These are phyloP conservation scores for Thera britannica DNA, from an alignment of 2,888 invertebrate genomes.

Conservation along the genomic window DNA sequence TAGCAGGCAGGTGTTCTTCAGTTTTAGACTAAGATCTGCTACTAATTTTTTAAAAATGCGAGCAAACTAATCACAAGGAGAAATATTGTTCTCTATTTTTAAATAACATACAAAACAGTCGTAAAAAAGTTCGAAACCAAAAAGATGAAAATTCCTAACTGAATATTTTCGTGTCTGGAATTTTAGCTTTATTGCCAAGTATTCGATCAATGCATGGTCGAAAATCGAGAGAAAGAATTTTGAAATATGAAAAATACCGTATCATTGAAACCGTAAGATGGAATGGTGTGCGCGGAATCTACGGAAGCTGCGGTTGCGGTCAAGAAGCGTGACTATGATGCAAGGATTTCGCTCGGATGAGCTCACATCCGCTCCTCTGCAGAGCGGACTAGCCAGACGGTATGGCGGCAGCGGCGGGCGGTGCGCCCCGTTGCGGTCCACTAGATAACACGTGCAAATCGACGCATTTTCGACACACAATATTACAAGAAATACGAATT, in stretches of 20 bases:
- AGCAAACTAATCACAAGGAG: conserved; percentile 13
- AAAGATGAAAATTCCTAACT: conserved; percentile 31
- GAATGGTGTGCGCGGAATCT: conserved; percentile 23
- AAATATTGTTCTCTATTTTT: conserved; percentile 38
- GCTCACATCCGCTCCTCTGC: conserved; percentile 11
- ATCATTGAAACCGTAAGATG: conserved; percentile 10
- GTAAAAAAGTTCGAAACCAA: conserved; percentile 33
- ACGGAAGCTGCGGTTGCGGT: conserved; percentile 42
- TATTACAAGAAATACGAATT: not conserved
- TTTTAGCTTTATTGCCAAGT: conserved; percentile 36
- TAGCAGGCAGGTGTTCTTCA: conserved; percentile 21
- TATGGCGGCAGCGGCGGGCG: conserved; percentile 10
- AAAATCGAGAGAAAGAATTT: conserved; percentile 9
- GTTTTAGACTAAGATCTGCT: not conserved
- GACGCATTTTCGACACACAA: conserved; percentile 10
- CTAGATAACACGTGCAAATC: conserved; percentile 14
- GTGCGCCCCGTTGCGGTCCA: conserved; percentile 26
- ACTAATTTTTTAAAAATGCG: conserved; percentile 13
- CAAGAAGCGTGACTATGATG: conserved; percentile 53
- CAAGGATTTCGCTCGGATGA: conserved; percentile 37
- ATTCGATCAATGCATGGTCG: conserved; percentile 18
- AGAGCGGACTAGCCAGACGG: conserved; percentile 27
- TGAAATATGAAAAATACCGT: conserved; percentile 26
- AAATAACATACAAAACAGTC: conserved; percentile 36
- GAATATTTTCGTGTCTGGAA: conserved; percentile 31